phyloP scores from a whole-genome alignment of 2,888 invertebrate genomes.

The Lymantria monacha region DNA sequence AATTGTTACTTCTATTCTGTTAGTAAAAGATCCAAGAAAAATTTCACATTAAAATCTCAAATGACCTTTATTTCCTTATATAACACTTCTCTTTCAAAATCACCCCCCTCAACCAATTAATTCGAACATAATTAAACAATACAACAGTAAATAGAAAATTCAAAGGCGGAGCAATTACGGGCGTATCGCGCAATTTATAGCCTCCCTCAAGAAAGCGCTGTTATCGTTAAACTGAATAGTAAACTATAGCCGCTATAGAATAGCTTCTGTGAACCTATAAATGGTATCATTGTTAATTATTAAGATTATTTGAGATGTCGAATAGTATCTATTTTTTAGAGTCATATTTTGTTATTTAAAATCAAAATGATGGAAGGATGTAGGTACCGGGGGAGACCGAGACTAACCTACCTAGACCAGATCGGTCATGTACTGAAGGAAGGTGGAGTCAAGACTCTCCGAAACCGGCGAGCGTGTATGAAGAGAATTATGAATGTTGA shows the following conservation, averaged over 20 bases:
- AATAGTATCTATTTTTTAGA: background rate
- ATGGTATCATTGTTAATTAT: background rate
- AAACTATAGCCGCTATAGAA: slow-evolving; percentile 9
- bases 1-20: too few species aligned
- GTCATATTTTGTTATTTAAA: too few species aligned
- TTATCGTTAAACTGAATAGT: slow-evolving; percentile 23
- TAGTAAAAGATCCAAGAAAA: too few species aligned
- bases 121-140: slow-evolving; percentile 24
- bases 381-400: too few species aligned
- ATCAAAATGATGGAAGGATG: too few species aligned
- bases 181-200: slow-evolving; percentile 31
- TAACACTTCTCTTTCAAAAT: slow-evolving; percentile 2
- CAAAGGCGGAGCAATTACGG: slow-evolving; percentile 29
- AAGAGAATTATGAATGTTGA: too few species aligned
- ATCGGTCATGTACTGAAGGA: too few species aligned
- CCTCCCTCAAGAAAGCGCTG: slow-evolving; percentile 25
- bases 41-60: too few species aligned
- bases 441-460: too few species aligned
- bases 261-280: slow-evolving; percentile 3
- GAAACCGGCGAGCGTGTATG: too few species aligned
- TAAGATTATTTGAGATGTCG: background rate
- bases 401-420: too few species aligned
- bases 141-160: slow-evolving; percentile 33
- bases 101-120: slow-evolving; percentile 18
- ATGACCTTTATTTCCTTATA: background rate